Base-by-base conservation (phyloP, 2,888 invertebrate genomes). In the Erannis defoliaria region DNA sequence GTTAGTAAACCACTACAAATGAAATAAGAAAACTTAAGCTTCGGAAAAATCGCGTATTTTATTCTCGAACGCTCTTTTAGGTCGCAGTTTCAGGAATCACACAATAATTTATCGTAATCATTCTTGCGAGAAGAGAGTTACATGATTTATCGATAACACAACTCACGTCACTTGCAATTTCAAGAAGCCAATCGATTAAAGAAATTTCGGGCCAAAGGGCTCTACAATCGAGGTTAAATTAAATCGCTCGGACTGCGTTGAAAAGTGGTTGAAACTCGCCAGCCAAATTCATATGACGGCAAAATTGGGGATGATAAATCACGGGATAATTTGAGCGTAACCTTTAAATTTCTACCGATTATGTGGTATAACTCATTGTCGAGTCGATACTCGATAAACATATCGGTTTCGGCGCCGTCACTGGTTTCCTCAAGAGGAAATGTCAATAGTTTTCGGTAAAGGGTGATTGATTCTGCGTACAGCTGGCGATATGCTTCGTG, bases 251-350 rank as follows among this genome's bases (percentile, higher is more conserved):
- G 49, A 66, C 62, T 60, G 54, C 33, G 60, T 50, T 53, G 58
- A 64, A 56, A 50, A 18, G 29, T 18, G 14, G 60, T 50, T 53
- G 58, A 64, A 56, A 50, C 31, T 46, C 29, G 14, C 55, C 63
- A 59, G 72, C 67, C 73, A 73, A 73, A 73, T 71, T 68, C 73
- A 66, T 67, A 68, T 76, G 84, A 84, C 78, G 73, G 74, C 73
- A 74, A 86, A 86, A 87, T 86, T 84, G 78, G 72, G 66, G 75
- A 75, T 67, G 72, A 84, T 88, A 86, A 88, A 88, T 88, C 84
- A 82, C 76, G 64, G 71, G 74, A 75, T 81, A 84, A 86, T 84
- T 80, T 77, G 63, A 68, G 75, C 70, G 78, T 82, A 82, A 85
- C 85, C 82, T 84, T 85, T 84, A 77, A 82, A 80, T 84, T 84